phyloP scores from a whole-genome alignment of 1,140 invertebrate genomes.

The Tetragonula clypearis region DNA sequence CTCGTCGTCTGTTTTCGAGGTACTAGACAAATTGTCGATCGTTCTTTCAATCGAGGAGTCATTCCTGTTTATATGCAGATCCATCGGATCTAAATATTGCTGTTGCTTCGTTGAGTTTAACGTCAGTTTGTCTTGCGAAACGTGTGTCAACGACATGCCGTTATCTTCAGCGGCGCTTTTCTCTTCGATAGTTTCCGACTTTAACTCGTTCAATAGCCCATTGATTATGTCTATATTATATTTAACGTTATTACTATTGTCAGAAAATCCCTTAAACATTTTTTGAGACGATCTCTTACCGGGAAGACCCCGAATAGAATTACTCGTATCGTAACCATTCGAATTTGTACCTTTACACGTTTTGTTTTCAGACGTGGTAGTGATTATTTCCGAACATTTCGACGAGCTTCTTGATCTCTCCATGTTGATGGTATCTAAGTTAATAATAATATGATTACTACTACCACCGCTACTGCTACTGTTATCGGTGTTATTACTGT shows the following conservation, averaged over 20 bases:
- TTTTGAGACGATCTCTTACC: constrained; percentile 12
- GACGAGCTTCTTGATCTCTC: constrained; percentile 57
- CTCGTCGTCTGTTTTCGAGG: constrained; percentile 74
- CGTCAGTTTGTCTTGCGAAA: constrained; percentile 2
- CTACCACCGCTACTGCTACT: background rate
- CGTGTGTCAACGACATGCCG: background rate
- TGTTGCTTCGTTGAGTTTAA: background rate
- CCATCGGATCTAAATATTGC: constrained; percentile 1
- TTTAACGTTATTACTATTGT: constrained; percentile 28
- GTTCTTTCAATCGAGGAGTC: background rate
- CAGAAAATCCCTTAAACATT: constrained; percentile 63
- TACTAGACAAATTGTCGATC: constrained; percentile 53
- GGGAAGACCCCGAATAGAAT: constrained; percentile 35
- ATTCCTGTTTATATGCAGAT: background rate
- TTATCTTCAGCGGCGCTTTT: background rate
- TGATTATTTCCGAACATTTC: constrained; percentile 52
- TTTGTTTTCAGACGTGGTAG: background rate
- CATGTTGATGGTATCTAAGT: background rate
- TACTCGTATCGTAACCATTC: constrained; percentile 60
- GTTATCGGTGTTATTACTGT: constrained; percentile 50
- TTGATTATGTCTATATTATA: constrained; percentile 53
- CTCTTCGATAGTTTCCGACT: constrained; percentile 29
- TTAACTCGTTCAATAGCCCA: constrained; percentile 52
- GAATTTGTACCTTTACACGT: constrained; percentile 50
- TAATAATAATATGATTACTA: constrained; percentile 47